Conservation (phyloP, 1,140 invertebrate species). For the Lepidurus packardi region DNA sequence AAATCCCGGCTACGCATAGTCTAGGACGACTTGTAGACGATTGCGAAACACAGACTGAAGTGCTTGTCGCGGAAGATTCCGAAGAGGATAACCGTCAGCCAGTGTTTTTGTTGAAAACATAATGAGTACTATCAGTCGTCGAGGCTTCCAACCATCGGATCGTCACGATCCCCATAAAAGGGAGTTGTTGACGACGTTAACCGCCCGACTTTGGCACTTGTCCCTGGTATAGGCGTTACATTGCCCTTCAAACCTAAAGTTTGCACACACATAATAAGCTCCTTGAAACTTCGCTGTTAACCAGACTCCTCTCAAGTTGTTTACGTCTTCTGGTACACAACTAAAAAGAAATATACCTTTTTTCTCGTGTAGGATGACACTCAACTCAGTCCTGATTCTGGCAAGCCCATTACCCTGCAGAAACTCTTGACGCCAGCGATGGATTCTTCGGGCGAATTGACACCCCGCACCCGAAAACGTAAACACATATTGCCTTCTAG, state of each 20-base stretch:
- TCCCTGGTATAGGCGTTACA: slow-evolving; percentile 54
- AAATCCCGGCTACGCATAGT: too few species aligned
- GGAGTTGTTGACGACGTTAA: slow-evolving; percentile 69
- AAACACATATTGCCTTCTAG: background rate
- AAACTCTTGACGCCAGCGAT: slow-evolving; percentile 77
- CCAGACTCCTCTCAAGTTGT: background rate
- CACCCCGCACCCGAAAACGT: slow-evolving; percentile 49
- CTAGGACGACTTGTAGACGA: background rate
- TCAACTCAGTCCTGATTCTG: slow-evolving; percentile 32
- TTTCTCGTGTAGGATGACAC: slow-evolving; percentile 36
- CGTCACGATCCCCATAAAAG: slow-evolving; percentile 69
- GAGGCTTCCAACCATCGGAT: slow-evolving; percentile 78
- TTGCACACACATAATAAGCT: background rate
- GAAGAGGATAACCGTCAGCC: background rate
- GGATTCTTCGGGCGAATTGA: slow-evolving; percentile 59
- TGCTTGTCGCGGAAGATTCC: too few species aligned
- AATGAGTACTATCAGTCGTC: slow-evolving; percentile 47
- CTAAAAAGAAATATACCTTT: background rate
- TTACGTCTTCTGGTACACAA: slow-evolving; percentile 10
- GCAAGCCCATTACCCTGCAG: slow-evolving; percentile 63
- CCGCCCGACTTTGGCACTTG: slow-evolving; percentile 68
- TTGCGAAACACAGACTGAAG: background rate
- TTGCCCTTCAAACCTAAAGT: background rate
- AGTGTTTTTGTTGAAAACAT: background rate
- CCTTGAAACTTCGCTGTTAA: background rate